These are phyloP conservation scores for Macaria liturata DNA, from an alignment of 2,888 invertebrate species.

Conservation along the genomic window DNA sequence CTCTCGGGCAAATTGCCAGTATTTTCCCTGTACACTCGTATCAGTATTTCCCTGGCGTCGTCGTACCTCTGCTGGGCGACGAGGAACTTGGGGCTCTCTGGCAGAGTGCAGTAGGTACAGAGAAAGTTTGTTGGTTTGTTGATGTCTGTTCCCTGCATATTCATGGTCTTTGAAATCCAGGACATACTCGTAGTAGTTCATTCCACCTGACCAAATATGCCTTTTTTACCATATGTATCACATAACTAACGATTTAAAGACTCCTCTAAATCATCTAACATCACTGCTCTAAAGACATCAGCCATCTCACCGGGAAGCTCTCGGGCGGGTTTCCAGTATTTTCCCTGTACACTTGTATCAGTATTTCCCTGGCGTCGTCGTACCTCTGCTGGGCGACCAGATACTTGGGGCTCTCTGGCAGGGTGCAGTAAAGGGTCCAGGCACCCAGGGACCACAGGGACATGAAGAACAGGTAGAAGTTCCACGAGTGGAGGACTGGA, in stretches of 20 bases:
- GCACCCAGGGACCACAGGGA: slow-evolving; percentile 58
- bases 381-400: slow-evolving; percentile 60
- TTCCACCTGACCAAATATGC: no score
- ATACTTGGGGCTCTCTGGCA: slow-evolving; percentile 71
- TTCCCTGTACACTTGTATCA: slow-evolving; percentile 58
- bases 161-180: no score
- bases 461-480: slow-evolving; percentile 58
- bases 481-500: slow-evolving; percentile 70
- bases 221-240: no score
- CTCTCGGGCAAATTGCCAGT: slow-evolving; percentile 57
- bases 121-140: no score
- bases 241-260: no score
- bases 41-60: slow-evolving; percentile 60
- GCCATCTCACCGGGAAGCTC: slow-evolving; percentile 55
- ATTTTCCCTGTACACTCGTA: slow-evolving; percentile 61
- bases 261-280: no score
- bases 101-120: slow-evolving; percentile 46
- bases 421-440: slow-evolving; percentile 48
- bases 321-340: slow-evolving; percentile 61
- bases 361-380: slow-evolving; percentile 58
- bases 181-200: no score
- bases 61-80: slow-evolving; percentile 59
- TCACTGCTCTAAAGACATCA: no score
- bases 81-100: slow-evolving; percentile 70
- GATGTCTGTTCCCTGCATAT: no score